Percentiles rank a stretch among this genome's conserved stretches.
phyloP scores from a whole-genome alignment of 2,888 invertebrate genomes.

The Phalangium opilio region DNA sequence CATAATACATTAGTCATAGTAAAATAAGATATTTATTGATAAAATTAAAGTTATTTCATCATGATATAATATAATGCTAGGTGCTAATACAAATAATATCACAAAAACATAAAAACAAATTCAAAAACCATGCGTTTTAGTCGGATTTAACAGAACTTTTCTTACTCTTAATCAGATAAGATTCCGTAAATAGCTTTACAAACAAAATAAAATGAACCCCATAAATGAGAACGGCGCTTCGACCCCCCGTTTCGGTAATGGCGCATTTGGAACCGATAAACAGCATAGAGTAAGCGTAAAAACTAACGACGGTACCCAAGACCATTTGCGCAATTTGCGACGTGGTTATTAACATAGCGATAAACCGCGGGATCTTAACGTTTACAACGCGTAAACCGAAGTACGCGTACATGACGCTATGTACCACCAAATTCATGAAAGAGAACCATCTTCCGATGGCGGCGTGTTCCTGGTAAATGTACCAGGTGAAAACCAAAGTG shows the following conservation, averaged over 20 bases:
- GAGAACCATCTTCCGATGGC: constrained; percentile 61
- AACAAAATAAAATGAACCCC: constrained; percentile 84
- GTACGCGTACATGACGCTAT: constrained; percentile 79
- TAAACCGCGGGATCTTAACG: constrained; percentile 52
- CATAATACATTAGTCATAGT: no score
- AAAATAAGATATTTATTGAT: no score
- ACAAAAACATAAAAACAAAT: no score
- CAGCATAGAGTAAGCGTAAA: constrained; percentile 57
- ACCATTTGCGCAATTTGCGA: constrained; percentile 86
- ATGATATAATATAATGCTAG: no score
- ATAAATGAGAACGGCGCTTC: constrained; percentile 78
- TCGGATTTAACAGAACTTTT: no score
- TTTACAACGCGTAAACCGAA: constrained; percentile 70
- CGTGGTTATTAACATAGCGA: constrained; percentile 77
- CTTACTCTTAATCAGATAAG: no score
- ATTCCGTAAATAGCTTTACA: constrained; percentile 27
- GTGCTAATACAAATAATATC: no score
- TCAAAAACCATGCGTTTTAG: no score
- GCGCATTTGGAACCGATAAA: constrained; percentile 54
- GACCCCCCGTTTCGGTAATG: constrained; percentile 67
- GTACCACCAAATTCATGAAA: constrained; percentile 84
- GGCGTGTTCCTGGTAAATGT: constrained; percentile 42
- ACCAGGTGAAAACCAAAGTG: constrained; percentile 88
- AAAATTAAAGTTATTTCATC: no score
- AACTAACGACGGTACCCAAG: constrained; percentile 72